A percentile compares a stretch with the other conserved stretches of the same genome.
Conservation (phyloP, 2,888 invertebrate genomes). For the Dolomedes plantarius region DNA sequence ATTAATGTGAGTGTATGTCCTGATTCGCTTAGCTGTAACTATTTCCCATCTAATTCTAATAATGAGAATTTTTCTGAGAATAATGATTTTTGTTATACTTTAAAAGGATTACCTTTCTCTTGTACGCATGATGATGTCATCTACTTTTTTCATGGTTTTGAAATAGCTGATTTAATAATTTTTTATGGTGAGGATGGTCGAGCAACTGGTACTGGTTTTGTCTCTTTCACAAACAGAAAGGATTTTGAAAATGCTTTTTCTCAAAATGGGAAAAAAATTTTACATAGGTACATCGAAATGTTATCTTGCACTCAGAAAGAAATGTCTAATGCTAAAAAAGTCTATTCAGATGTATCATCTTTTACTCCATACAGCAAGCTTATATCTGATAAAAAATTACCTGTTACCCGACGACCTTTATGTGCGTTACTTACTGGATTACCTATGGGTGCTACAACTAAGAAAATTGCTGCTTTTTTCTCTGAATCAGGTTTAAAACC, state of each 20-base stretch:
- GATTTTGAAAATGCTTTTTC: constrained; percentile 83
- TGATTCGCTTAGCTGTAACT: constrained; percentile 5
- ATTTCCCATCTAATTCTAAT: constrained; percentile 27
- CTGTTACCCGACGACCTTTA: constrained; percentile 41
- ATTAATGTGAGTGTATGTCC: constrained; percentile 30
- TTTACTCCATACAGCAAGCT: background rate
- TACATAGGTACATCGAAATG: constrained; percentile 75
- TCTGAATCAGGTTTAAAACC: constrained; percentile 87
- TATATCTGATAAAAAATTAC: background rate
- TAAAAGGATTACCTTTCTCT: constrained; percentile 85
- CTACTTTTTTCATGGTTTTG: constrained; percentile 83
- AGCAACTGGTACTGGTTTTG: constrained; percentile 82
- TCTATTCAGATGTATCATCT: background rate
- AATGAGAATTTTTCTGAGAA: background rate
- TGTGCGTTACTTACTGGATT: constrained; percentile 73
- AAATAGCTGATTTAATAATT: constrained; percentile 84
- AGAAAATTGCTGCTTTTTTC: constrained; percentile 88
- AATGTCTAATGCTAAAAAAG: constrained; percentile 74
- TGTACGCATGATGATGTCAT: constrained; percentile 88
- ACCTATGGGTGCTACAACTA: constrained; percentile 85
- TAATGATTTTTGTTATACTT: constrained; percentile 30
- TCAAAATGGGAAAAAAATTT: constrained; percentile 75
- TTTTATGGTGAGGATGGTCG: constrained; percentile 77
- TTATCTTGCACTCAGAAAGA: constrained; percentile 75
- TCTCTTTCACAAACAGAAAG: constrained; percentile 85